A percentile compares a stretch with the other conserved stretches of the same genome.
Evolutionary conservation across 2,113 vertebrate genomes (phyloP).

Genomic region (Podilymbus podiceps): DNA sequence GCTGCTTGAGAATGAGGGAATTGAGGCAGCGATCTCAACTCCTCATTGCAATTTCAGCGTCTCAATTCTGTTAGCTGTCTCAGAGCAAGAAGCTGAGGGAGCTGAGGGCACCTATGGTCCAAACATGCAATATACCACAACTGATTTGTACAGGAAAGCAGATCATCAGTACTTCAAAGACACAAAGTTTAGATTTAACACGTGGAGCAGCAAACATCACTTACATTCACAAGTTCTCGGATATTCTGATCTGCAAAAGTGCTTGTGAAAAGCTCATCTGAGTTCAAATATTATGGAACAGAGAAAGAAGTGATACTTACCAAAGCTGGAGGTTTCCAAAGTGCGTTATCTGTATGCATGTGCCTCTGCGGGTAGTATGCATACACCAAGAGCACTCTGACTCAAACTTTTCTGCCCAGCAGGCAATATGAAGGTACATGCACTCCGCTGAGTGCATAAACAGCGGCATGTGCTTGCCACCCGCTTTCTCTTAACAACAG

Average conservation of each 20-base stretch:
- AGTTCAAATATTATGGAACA: neutral
- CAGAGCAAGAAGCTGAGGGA: slow-evolving; percentile 24
- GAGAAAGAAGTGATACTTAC: slow-evolving; percentile 59
- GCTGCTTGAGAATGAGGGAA: slow-evolving; percentile 9
- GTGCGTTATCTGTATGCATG: slow-evolving; percentile 10
- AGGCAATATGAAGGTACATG: neutral
- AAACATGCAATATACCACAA: slow-evolving; percentile 5
- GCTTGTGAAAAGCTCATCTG: slow-evolving; percentile 9
- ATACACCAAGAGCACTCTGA: neutral
- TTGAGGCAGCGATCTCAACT: neutral
- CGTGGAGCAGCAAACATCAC: neutral
- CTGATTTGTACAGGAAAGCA: slow-evolving; percentile 5
- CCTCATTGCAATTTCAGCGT: neutral
- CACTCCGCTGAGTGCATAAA: neutral
- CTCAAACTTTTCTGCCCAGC: neutral
- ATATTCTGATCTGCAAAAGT: slow-evolving; percentile 5
- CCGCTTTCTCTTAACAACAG: neutral
- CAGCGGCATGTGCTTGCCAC: neutral
- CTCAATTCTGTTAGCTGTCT: slow-evolving; percentile 14
- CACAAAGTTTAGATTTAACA: slow-evolving; percentile 8
- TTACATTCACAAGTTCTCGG: neutral
- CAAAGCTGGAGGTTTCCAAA: neutral
- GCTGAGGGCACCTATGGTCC: neutral
- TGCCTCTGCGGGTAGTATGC: slow-evolving; percentile 4
- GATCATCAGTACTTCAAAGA: neutral